Conservation (phyloP, 2,888 invertebrate species). For the Neocrepidodera transversa region DNA sequence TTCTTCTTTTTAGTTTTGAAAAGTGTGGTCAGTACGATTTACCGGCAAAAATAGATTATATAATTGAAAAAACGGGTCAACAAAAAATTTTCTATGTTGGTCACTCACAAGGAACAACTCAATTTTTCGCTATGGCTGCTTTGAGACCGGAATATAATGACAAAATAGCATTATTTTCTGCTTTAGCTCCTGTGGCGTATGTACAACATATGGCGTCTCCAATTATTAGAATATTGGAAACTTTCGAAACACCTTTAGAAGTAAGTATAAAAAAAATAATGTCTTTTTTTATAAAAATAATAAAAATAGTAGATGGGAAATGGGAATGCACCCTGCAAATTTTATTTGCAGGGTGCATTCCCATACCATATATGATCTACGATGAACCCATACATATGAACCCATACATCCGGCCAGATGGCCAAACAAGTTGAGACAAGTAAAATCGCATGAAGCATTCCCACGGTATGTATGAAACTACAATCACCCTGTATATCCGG, state of each 20-base stretch:
- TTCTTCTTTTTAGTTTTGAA: constrained; percentile 7
- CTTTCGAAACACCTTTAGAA: too few relatives aligned
- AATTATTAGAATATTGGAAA: neutral
- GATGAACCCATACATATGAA: too few relatives aligned
- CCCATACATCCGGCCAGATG: too few relatives aligned
- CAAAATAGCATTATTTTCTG: constrained; percentile 61
- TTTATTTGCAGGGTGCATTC: too few relatives aligned
- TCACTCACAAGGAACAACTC: constrained; percentile 77
- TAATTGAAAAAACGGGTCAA: constrained; percentile 65
- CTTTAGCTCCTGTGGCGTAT: constrained; percentile 33
- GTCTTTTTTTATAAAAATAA: neutral
- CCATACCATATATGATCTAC: too few relatives aligned
- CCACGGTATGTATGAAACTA: too few relatives aligned
- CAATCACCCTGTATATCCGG: too few relatives aligned
- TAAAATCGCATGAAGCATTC: too few relatives aligned
- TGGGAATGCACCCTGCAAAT: neutral
- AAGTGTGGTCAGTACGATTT: constrained; percentile 65
- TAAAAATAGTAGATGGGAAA: neutral
- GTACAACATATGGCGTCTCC: constrained; percentile 14
- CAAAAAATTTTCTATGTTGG: constrained; percentile 73
- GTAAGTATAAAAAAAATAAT: too few relatives aligned
- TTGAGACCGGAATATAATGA: constrained; percentile 69
- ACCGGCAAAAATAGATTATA: constrained; percentile 79
- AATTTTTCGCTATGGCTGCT: constrained; percentile 71
- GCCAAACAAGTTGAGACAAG: too few relatives aligned